Base-by-base conservation (phyloP, 1,140 invertebrate species). In the Colletes gigas region DNA sequence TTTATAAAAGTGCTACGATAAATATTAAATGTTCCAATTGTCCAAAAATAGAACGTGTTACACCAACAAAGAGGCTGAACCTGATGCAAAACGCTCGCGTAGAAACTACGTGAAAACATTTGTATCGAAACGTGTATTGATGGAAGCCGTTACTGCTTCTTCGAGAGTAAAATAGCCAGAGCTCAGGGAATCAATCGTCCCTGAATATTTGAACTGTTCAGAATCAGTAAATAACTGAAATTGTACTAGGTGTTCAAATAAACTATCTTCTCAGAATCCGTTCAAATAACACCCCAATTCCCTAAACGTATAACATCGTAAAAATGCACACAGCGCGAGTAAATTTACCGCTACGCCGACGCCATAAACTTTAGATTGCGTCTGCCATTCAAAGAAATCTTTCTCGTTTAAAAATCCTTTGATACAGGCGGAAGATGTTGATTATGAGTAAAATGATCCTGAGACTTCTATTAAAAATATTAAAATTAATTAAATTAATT, bases 141-240 rank as follows among this genome's bases (percentile, higher is more conserved):
- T 55, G 76, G 68, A 54, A 78, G 57, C 44, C 21, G 66, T 62
- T 70, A 60, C 19, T 21, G 8, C 21, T 52, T 78, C 57, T 44
- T 72, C 17, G 59, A 63, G 41, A 39, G 19, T 55, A 39, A 65
- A 78, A 73, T 65, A 62, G 77, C 60, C 8, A 54, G 39, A 47
- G 69, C 69, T 65, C 30, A 17, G 47, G 69, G 60, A 78, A 78
- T 63, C 77, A 78, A 78, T 78, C 60, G 50, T 30, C 60, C 41
- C 19, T 78, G 77, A 78, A 72, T 78, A 72, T 72, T 78, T 78
- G 50, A 78, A 55, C 39, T 60, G 55, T 55, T 65, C 15, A 17
- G 69, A 78, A 78, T 73, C 77, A 65, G 77, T 78, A 73, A 72
- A 78, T 73, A 73, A 52, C 15, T 19, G 21, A 60, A 78, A 78